These are phyloP conservation scores for Sinopyrophorus schimmeli DNA, from an alignment of 2,888 invertebrate species.

Conservation along the genomic window DNA sequence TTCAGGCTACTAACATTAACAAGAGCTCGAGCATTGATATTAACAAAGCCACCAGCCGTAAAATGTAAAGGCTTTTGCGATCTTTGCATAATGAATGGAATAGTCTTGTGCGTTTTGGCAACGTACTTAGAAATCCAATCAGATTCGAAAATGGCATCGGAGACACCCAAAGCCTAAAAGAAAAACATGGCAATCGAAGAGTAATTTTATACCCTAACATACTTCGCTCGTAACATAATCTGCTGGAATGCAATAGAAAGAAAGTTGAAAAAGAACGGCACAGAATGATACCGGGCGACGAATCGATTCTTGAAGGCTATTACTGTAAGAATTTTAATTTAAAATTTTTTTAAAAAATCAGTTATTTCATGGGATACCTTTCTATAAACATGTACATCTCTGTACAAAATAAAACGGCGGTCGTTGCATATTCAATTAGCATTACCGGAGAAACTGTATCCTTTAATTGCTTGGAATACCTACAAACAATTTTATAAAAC, in stretches of 20 bases:
- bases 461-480: conserved; percentile 13
- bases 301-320: conserved; percentile 15
- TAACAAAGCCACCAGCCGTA: conserved; percentile 12
- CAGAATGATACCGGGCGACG: conserved; percentile 15
- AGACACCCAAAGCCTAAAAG: conserved; percentile 6
- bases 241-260: conserved; percentile 16
- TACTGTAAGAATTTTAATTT: conserved; percentile 4
- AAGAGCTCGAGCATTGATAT: conserved; percentile 10
- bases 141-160: conserved; percentile 11
- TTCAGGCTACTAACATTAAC: conserved; percentile 10
- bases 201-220: not conserved
- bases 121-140: conserved; percentile 9
- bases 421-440: conserved; percentile 16
- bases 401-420: conserved; percentile 15
- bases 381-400: conserved; percentile 23
- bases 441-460: conserved; percentile 14
- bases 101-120: conserved; percentile 1
- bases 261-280: conserved; percentile 17
- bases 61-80: conserved; percentile 9
- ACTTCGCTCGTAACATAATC: conserved; percentile 18
- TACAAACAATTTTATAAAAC: conserved; percentile 1
- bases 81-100: conserved; percentile 13
- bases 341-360: not conserved
- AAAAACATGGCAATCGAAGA: not conserved
- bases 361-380: no score